phyloP scores from a whole-genome alignment of 1,140 invertebrate species.

The Brachionus manjavacas region DNA sequence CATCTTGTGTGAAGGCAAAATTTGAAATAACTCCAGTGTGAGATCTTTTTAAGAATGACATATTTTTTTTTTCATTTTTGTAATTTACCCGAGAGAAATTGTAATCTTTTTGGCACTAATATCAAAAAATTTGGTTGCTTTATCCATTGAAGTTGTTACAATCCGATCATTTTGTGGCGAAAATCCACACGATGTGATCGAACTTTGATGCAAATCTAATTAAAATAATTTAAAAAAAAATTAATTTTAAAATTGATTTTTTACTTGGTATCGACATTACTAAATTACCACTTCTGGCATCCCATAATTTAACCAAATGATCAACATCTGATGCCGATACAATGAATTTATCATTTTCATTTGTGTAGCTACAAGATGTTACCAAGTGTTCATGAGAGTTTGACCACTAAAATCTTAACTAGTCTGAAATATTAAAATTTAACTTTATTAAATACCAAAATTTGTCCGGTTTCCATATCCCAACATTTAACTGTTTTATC shows the following conservation, averaged over 20 bases:
- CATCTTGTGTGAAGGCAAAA: conserved; percentile 51
- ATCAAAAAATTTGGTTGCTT: conserved; percentile 53
- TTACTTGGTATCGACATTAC: conserved; percentile 46
- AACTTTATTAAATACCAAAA: conserved; percentile 46
- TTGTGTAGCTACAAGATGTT: conserved; percentile 51
- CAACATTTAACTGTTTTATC: conserved; percentile 52
- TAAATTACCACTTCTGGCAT: conserved; percentile 48
- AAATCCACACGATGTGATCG: conserved; percentile 52
- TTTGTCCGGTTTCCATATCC: conserved; percentile 50
- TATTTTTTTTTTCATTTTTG: background rate
- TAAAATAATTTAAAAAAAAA: background rate
- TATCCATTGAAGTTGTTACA: conserved; percentile 56
- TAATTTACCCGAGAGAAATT: conserved; percentile 49
- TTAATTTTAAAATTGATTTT: conserved; percentile 43
- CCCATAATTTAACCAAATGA: conserved; percentile 50
- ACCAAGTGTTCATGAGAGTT: conserved; percentile 51
- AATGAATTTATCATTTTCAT: conserved; percentile 48
- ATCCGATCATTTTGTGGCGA: conserved; percentile 51
- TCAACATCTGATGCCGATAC: conserved; percentile 53
- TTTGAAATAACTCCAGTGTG: conserved; percentile 53
- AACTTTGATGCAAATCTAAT: conserved; percentile 48
- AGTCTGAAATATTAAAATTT: background rate
- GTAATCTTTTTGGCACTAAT: conserved; percentile 49
- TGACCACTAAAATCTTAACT: conserved; percentile 47
- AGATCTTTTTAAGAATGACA: conserved; percentile 46